Evolutionary conservation across 2,113 vertebrate species (phyloP).

Genomic region (Laterallus jamaicensis): DNA sequence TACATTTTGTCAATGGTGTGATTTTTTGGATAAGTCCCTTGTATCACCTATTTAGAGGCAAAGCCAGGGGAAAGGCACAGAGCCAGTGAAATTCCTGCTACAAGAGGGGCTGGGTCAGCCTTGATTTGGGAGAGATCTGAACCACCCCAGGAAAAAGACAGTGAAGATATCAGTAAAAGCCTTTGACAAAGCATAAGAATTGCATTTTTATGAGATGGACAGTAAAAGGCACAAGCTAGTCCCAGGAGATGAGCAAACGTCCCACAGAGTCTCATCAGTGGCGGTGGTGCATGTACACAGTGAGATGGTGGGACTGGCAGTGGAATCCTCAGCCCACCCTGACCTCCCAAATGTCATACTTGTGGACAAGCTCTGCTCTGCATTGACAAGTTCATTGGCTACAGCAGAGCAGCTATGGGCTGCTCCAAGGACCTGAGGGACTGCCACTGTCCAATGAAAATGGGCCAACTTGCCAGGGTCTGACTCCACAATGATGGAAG

Average conservation of each 20-base stretch:
- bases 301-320: neutral
- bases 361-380: neutral
- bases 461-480: neutral
- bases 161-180: neutral
- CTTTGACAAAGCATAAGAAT: neutral
- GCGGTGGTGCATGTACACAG: neutral
- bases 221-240: neutral
- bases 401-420: neutral
- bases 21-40: neutral
- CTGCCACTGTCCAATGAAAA: neutral
- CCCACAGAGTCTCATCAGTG: accelerated
- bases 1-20: neutral
- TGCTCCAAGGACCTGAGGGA: neutral
- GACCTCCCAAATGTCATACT: accelerated
- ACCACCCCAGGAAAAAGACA: neutral
- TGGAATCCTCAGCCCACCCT: neutral
- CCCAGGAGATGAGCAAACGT: neutral
- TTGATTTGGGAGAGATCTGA: neutral
- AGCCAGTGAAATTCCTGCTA: neutral
- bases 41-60: neutral
- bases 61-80: neutral
- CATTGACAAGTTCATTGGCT: neutral
- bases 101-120: neutral
- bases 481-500: neutral
- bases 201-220: neutral